phyloP scores from a whole-genome alignment of 2,888 invertebrate species.

The Cybosia mesomella region DNA sequence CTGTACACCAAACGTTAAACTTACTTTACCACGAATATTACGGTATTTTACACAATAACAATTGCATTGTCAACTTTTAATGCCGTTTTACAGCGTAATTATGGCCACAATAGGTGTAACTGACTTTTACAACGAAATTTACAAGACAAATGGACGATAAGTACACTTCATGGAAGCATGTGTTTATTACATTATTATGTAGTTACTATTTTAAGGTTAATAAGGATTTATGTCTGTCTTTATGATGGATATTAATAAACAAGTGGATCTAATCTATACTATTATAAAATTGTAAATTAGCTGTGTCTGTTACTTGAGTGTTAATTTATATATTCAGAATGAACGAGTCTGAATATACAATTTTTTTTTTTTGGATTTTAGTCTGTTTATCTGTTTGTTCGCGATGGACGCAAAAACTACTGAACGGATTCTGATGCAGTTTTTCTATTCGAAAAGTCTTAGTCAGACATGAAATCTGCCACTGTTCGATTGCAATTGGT shows the following conservation, averaged over 20 bases:
- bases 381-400: no score
- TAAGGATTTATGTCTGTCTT: background rate
- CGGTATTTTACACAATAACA: background rate
- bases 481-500: no score
- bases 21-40: background rate
- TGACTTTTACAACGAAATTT: constrained; percentile 2
- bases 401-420: no score
- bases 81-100: background rate
- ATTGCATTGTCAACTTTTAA: background rate
- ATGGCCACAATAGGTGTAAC: background rate
- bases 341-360: no score
- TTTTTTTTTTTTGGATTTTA: no score
- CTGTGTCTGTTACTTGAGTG: no score
- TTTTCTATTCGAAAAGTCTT: no score
- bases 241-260: background rate
- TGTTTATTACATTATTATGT: background rate
- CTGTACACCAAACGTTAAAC: background rate
- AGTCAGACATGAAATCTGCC: no score
- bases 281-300: no score
- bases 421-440: no score
- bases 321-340: no score
- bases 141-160: background rate
- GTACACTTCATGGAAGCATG: background rate
- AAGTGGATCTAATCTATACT: no score
- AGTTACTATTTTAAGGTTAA: background rate